These are phyloP conservation scores for rat (Rattus norvegicus) DNA, from an alignment of 2,113 vertebrate genomes.

Conservation along the genomic window DNA sequence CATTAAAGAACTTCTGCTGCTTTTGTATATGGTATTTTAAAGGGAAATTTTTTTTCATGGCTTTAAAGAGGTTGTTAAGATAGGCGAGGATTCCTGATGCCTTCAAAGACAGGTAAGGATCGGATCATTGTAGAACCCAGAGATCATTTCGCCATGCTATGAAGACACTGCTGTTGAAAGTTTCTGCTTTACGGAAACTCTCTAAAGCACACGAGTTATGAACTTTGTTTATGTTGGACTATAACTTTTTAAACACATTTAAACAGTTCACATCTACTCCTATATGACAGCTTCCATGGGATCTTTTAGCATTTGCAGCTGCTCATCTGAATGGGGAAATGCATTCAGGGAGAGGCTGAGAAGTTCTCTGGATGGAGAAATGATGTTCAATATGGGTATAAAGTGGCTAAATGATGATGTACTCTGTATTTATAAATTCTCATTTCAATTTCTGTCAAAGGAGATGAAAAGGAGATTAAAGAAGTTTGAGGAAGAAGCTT, in stretches of 20 bases:
- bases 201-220: neutral
- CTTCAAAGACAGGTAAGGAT: neutral
- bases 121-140: neutral
- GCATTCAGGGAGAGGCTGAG: neutral
- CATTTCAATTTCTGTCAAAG: neutral
- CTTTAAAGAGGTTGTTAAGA: slow-evolving; percentile 16
- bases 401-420: neutral
- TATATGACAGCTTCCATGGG: neutral
- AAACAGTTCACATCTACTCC: neutral
- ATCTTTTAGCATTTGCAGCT: neutral
- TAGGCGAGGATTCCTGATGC: neutral
- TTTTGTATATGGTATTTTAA: slow-evolving; percentile 36
- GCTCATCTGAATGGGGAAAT: neutral
- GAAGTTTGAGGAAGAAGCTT: neutral
- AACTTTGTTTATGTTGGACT: neutral
- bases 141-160: neutral
- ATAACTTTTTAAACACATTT: neutral
- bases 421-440: neutral
- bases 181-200: slow-evolving; percentile 1
- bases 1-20: slow-evolving; percentile 80
- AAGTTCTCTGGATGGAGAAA: neutral
- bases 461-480: neutral
- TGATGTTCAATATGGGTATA: neutral
- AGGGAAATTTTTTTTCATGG: neutral
- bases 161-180: neutral